Evolutionary conservation across 2,888 invertebrate species (phyloP).

Genomic region (Ceramica pisi): DNA sequence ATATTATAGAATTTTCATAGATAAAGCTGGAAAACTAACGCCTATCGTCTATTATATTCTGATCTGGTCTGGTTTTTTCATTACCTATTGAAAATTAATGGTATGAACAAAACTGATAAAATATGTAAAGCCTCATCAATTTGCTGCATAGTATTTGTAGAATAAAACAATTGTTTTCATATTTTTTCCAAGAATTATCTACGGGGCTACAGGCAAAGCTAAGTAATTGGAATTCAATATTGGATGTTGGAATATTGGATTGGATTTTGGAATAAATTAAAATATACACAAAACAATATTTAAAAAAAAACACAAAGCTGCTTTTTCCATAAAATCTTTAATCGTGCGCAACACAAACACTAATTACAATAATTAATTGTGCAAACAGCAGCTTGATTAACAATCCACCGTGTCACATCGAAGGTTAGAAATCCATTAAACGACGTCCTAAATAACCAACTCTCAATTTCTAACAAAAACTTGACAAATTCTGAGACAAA

Average conservation of each 20-base stretch:
- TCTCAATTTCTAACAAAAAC: constrained; percentile 56
- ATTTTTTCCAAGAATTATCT: neutral
- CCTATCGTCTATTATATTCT: no score
- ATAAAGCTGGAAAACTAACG: constrained; percentile 40
- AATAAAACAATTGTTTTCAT: neutral
- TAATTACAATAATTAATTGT: constrained; percentile 44
- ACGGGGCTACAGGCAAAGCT: neutral
- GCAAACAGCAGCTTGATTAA: constrained; percentile 35
- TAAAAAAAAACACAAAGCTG: neutral
- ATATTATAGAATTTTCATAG: constrained; percentile 17
- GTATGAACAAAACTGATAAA: neutral
- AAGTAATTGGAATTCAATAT: neutral
- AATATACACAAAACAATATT: neutral
- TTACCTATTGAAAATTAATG: constrained; percentile 14
- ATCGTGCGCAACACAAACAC: constrained; percentile 25
- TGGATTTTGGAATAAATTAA: neutral
- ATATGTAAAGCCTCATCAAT: constrained; percentile 16
- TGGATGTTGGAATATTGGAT: no score
- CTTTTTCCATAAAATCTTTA: neutral
- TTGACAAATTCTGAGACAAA: constrained; percentile 47
- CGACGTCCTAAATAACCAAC: constrained; percentile 40
- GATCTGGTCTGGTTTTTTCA: no score
- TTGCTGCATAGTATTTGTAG: neutral
- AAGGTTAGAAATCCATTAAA: constrained; percentile 55
- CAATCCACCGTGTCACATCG: constrained; percentile 48